Evolutionary conservation across 2,113 vertebrate species (phyloP).

Genomic region (Catharus bicknelli): DNA sequence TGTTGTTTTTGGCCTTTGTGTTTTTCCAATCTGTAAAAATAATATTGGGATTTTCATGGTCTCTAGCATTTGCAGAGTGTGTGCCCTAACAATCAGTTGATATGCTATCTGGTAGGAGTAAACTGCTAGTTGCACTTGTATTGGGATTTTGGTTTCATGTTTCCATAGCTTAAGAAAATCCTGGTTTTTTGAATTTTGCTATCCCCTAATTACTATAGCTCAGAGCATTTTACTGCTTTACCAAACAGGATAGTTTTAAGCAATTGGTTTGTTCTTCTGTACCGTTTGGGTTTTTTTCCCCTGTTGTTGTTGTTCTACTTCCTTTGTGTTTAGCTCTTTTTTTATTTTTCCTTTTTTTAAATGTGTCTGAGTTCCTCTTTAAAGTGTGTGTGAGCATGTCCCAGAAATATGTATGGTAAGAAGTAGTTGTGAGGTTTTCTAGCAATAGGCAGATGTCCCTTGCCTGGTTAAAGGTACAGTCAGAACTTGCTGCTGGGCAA

Average conservation of each 20-base stretch:
- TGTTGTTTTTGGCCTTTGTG: conserved; percentile 74
- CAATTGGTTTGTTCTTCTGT: conserved; percentile 19
- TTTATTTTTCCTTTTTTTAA: not conserved
- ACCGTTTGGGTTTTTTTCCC: not conserved
- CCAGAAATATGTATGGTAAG: not conserved
- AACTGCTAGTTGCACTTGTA: conserved; percentile 61
- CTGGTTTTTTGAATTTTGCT: conserved; percentile 13
- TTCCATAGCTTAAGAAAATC: conserved; percentile 51
- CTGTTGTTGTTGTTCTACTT: not conserved
- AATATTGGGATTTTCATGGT: conserved; percentile 63
- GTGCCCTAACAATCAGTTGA: conserved; percentile 52
- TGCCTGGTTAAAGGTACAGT: not conserved
- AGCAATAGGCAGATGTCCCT: not conserved
- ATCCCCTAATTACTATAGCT: conserved; percentile 40
- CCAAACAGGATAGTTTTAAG: conserved; percentile 2
- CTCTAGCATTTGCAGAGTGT: conserved; percentile 54
- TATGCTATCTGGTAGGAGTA: conserved; percentile 52
- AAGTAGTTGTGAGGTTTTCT: not conserved
- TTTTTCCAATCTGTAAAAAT: conserved; percentile 74
- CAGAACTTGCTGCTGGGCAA: not conserved
- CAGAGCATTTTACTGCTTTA: conserved; percentile 17
- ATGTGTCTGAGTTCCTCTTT: not conserved
- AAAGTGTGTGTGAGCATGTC: not conserved
- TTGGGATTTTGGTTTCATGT: conserved; percentile 50
- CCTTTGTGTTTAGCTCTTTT: not conserved